A percentile compares a stretch with the other conserved stretches of the same genome.
These are phyloP conservation scores for Agrypnus murinus DNA, from an alignment of 2,888 invertebrate genomes.

Conservation along the genomic window DNA sequence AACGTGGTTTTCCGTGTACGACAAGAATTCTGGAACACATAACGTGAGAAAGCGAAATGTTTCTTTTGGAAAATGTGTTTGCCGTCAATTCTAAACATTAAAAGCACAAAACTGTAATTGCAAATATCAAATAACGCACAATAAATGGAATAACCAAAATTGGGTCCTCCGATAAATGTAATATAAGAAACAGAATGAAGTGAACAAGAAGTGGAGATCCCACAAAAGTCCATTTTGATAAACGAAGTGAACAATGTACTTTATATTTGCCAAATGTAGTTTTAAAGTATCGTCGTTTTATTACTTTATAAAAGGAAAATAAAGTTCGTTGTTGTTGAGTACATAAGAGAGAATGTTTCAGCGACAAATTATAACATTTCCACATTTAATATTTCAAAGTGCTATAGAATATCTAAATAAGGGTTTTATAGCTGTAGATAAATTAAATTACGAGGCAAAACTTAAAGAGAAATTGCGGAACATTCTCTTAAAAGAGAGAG, in stretches of 20 bases:
- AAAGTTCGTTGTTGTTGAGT: neutral
- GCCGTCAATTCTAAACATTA: too few relatives aligned
- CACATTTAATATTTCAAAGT: slow-evolving; percentile 34
- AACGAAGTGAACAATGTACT: too few relatives aligned
- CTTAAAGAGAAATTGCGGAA: slow-evolving; percentile 25
- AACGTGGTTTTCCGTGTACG: slow-evolving; percentile 22
- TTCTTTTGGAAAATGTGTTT: too few relatives aligned
- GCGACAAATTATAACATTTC: slow-evolving; percentile 27
- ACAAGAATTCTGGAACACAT: neutral
- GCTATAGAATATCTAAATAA: slow-evolving; percentile 39
- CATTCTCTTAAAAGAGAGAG: slow-evolving; percentile 23
- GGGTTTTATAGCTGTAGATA: slow-evolving; percentile 37
- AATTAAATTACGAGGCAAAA: slow-evolving; percentile 37
- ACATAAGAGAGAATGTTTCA: slow-evolving; percentile 10
- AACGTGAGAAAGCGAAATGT: neutral
- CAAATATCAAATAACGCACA: too few relatives aligned
- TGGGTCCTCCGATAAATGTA: too few relatives aligned
- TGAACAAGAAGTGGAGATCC: too few relatives aligned
- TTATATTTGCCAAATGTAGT: too few relatives aligned
- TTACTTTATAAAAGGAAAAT: neutral
- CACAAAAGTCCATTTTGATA: too few relatives aligned
- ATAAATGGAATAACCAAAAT: too few relatives aligned
- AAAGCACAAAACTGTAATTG: too few relatives aligned
- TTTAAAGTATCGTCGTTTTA: neutral
- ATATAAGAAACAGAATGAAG: too few relatives aligned